A percentile compares a stretch with the other conserved stretches of the same genome.
These are phyloP conservation scores for Lagopus muta DNA, from an alignment of 2,113 vertebrate species.

Conservation along the genomic window DNA sequence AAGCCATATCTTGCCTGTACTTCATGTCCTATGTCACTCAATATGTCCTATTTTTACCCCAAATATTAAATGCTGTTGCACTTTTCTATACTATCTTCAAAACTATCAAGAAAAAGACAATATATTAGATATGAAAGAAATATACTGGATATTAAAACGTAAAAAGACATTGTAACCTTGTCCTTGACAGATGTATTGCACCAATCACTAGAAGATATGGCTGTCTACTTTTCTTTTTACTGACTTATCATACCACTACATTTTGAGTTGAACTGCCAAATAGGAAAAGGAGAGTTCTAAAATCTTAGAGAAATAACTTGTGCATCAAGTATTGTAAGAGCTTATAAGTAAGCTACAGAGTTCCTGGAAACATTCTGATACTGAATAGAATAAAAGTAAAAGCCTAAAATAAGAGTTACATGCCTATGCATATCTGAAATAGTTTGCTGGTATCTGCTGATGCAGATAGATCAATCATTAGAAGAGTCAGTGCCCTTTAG, in stretches of 20 bases:
- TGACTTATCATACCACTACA: background rate
- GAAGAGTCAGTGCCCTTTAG: background rate
- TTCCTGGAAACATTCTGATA: background rate
- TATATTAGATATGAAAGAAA: background rate
- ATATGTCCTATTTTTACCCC: background rate
- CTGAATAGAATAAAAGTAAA: background rate
- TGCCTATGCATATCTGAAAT: background rate
- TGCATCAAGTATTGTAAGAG: background rate
- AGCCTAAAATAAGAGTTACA: background rate
- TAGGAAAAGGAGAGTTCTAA: background rate
- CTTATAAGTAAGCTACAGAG: conserved; percentile 14
- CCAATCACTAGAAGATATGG: background rate
- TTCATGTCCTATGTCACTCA: background rate
- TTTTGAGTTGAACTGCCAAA: background rate
- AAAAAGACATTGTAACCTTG: background rate
- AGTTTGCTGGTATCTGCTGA: background rate
- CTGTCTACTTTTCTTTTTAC: background rate
- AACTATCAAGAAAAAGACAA: background rate
- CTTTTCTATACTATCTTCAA: background rate
- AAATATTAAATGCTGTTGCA: background rate
- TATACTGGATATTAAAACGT: background rate
- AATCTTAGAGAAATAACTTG: background rate
- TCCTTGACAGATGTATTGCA: background rate
- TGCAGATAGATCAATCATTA: background rate
- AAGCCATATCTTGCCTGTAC: background rate